Evolutionary conservation across 30 jellyfish, hydroid and myxozoan species (phyloP), one percentile per base, ranked within the genome.

Genomic region (Clytia hemisphaerica): DNA sequence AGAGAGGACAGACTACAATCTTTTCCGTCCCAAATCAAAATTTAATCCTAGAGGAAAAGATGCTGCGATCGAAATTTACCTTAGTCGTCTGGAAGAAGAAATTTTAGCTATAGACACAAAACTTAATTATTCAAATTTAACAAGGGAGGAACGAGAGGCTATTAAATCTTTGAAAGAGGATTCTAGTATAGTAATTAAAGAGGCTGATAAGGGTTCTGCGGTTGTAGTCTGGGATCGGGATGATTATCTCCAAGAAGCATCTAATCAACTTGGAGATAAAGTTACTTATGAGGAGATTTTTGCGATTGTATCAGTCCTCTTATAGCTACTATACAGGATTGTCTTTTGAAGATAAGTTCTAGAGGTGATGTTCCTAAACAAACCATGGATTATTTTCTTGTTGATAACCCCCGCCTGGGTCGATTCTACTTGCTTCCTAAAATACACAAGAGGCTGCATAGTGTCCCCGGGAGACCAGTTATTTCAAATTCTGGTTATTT

Each of bases 391-490:
- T 57, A 57, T 31, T 57, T 57, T 21, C 4, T 57, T 14, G 53
- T 7, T 57, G 32, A 7, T 4, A 51, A 25, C 1, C 37, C 73
- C 0, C 31, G 82, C 4, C 34, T 37, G 25, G 31, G 51, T 1
- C 48, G 67, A 27, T 45, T 72, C 30, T 47, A 70, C 37, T 1
- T 70, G 74, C 12, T 75, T 7, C 79, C 79, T 58, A 75, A 75
- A 49, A 59, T 75, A 4, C 88, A 75, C 61, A 75, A 74, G 50
- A 71, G 71, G 44, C 70, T 57, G 26, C 70, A 57, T 5, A 57
- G 4, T n/a, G 50, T 51, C 9, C 90, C 90, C 15, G 90, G 81
- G 31, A 51, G 90, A 30, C 90, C 90, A 0, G 73, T 66, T 10
- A 50, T 76, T 29, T 76, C 81, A 18, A 75, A 75, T 9, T 76